Evolutionary conservation across 2,888 invertebrate genomes (phyloP).

Genomic region (Kuschelorhynchus macadamiae): DNA sequence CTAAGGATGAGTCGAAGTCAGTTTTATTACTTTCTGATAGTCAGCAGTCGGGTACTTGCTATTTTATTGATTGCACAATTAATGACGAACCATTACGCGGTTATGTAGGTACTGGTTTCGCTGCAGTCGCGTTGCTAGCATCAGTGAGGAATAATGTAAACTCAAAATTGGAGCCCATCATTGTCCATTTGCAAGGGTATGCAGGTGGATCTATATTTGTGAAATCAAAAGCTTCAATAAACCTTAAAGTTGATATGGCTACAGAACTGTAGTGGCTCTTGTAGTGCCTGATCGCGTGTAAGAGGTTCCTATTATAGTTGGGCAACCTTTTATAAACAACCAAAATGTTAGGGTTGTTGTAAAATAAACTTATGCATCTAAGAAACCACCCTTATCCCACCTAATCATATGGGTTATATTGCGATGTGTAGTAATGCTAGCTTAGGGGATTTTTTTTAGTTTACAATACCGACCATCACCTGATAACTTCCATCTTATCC

Average conservation of each 20-base stretch:
- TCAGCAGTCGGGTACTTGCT: slow-evolving; percentile 17
- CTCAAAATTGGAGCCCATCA: slow-evolving; percentile 14
- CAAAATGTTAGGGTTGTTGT: slow-evolving; percentile 45
- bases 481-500: slow-evolving; percentile 30
- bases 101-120: slow-evolving; percentile 37
- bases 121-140: slow-evolving; percentile 35
- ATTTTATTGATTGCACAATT: slow-evolving; percentile 47
- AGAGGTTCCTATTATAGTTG: slow-evolving; percentile 46
- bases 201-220: slow-evolving; percentile 38
- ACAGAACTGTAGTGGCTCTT: slow-evolving; percentile 35
- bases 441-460: slow-evolving; percentile 27
- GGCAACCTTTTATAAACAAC: slow-evolving; percentile 49
- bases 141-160: slow-evolving; percentile 21
- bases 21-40: not conserved
- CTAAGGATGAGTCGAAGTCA: not conserved
- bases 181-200: slow-evolving; percentile 32
- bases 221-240: slow-evolving; percentile 27
- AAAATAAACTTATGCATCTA: slow-evolving; percentile 24
- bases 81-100: slow-evolving; percentile 30
- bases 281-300: slow-evolving; percentile 48
- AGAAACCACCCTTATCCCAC: slow-evolving; percentile 21
- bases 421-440: slow-evolving; percentile 4
- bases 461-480: slow-evolving; percentile 17
- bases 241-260: slow-evolving; percentile 38
- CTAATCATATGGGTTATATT: slow-evolving; percentile 37